phyloP scores from a whole-genome alignment of 2,113 vertebrate genomes.

The Apaloderma vittatum region DNA sequence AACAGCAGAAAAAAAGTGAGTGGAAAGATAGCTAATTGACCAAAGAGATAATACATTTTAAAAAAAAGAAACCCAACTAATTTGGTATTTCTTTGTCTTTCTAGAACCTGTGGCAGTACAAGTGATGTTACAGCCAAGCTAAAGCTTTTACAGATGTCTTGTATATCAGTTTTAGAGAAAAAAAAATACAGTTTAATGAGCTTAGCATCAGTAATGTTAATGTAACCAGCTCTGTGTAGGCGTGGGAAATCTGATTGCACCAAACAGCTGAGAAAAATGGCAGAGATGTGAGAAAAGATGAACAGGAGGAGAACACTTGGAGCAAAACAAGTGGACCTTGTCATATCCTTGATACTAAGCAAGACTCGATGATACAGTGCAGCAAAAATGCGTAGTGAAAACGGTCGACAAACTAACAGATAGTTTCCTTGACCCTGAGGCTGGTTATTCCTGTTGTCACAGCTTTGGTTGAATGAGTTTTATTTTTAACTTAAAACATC shows the following conservation, averaged over 20 bases:
- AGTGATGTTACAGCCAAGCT: neutral
- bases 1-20: neutral
- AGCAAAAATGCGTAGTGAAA: neutral
- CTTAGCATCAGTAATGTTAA: neutral
- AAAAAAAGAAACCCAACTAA: neutral
- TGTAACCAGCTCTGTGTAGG: neutral
- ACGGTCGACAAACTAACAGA: neutral
- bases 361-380: neutral
- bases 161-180: neutral
- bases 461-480: conserved; percentile 12
- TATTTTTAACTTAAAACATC: neutral
- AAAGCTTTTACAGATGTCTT: neutral
- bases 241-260: neutral
- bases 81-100: neutral
- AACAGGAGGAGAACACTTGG: neutral
- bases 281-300: neutral
- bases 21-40: neutral
- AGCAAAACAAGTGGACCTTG: neutral
- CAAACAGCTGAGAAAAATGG: neutral
- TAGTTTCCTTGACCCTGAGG: neutral
- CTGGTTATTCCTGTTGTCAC: neutral
- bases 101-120: neutral
- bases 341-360: neutral
- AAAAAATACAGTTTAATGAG: neutral
- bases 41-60: neutral